Base-by-base conservation (phyloP, 2,888 invertebrate genomes). In the Hedya salicella region DNA sequence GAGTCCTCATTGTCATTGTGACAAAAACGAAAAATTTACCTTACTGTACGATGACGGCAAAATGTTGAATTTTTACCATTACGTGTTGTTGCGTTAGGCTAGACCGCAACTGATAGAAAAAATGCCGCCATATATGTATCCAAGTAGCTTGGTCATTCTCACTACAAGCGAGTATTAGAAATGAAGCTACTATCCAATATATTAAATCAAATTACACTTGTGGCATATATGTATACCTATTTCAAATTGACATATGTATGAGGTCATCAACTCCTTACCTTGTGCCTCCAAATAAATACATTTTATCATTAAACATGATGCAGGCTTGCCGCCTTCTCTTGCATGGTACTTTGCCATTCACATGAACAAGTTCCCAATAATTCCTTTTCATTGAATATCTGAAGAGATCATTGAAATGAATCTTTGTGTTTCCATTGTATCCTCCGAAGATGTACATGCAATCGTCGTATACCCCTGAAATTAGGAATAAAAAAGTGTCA, bases 361-460 rank as follows among this genome's bases (percentile, higher is more conserved):
- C 93, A 63, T 91, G 89, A 11, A 96, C 81, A 68, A 89, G 85
- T 74, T 93, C 92, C 96, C 96, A 96, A 46, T 83, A 77, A 77
- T 94, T 94, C 2, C 87, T 88, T 65, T 84, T 88, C 32, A 95
- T 93, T 79, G 95, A 93, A 86, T 95, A 98, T 77, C 95, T 94
- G 83, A 95, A 95, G 70, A 98, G 88, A 87, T 98, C 97, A 87
- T 97, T 96, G 80, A 95, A 98, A 88, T 98, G 98, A 62, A 93
- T 89, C 74, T 95, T 95, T 61, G 93, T 83, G 30, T 95, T 89
- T 9, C 97, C 96, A 87, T 98, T 97, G 81, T 95, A 98, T 30
- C 98, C 98, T 57, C 98, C 98, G 89, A 98, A 98, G 69, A 98
- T 95, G 81, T 96, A 98, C 91, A 98, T 95, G 75, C 94, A 93